These are phyloP conservation scores for Plumapathes pennacea DNA, from an alignment of 92 coral and sea anemone species.

Conservation along the genomic window DNA sequence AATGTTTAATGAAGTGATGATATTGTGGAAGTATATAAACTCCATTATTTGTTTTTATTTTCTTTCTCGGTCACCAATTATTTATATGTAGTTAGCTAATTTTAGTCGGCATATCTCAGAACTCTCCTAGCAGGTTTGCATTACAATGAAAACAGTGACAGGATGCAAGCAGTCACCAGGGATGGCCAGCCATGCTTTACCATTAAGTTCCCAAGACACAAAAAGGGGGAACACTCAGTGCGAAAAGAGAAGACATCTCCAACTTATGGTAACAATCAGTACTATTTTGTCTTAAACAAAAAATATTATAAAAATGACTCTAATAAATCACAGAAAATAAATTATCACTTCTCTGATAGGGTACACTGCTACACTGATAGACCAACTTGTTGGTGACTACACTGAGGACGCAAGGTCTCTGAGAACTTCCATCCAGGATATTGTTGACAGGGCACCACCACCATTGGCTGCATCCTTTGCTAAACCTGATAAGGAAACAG, in stretches of 20 bases:
- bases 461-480: conserved; percentile 12
- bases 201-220: conserved; percentile 7
- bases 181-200: conserved; percentile 16
- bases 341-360: neutral
- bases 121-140: conserved; percentile 28
- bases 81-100: neutral
- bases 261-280: neutral
- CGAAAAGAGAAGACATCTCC: conserved; percentile 1
- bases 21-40: no score
- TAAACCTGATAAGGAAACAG: conserved; percentile 17
- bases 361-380: neutral
- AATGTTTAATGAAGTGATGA: no score
- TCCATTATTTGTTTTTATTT: no score
- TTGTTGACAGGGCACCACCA: neutral
- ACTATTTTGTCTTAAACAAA: no score
- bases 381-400: neutral
- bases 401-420: neutral
- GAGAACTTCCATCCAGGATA: neutral
- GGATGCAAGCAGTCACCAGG: conserved; percentile 11
- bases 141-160: conserved; percentile 21
- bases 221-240: conserved; percentile 10
- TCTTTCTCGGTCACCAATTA: no score
- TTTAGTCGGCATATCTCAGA: neutral
- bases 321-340: no score
- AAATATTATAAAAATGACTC: no score